Percentiles rank a stretch among this genome's conserved stretches.
Conservation (phyloP, 1,140 invertebrate genomes). For the Physella acuta region DNA sequence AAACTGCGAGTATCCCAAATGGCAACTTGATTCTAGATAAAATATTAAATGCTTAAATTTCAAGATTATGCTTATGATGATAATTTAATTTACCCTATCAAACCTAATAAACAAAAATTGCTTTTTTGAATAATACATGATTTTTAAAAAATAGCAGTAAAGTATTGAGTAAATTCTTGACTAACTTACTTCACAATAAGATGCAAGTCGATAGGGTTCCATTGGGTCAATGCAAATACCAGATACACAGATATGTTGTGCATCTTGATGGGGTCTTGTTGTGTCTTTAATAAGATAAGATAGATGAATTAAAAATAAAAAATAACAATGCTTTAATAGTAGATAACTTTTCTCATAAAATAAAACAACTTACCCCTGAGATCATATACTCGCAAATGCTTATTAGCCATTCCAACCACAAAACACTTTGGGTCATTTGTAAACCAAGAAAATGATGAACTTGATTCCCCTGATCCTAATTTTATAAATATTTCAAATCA, state of each 20-base stretch:
- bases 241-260: conserved; percentile 81
- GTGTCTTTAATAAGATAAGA: conserved; percentile 38
- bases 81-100: too few species aligned
- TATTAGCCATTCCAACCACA: conserved; percentile 84
- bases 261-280: conserved; percentile 69
- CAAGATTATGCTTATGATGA: too few species aligned
- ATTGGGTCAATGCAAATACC: conserved; percentile 78
- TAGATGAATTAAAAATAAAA: background rate
- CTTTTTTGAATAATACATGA: too few species aligned
- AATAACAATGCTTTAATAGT: background rate
- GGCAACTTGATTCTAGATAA: conserved; percentile 61
- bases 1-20: conserved; percentile 88
- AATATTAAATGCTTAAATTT: too few species aligned
- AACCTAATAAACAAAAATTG: too few species aligned
- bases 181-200: conserved; percentile 76
- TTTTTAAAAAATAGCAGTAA: background rate
- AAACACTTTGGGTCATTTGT: conserved; percentile 72
- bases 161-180: background rate
- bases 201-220: conserved; percentile 78
- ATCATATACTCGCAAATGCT: conserved; percentile 87
- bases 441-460: conserved; percentile 85
- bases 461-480: conserved; percentile 74
- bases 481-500: conserved; percentile 3
- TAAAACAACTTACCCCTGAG: conserved; percentile 72
- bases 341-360: background rate